Evolutionary conservation across 2,888 invertebrate species (phyloP).

Genomic region (Eueremaeus valkanovi): DNA sequence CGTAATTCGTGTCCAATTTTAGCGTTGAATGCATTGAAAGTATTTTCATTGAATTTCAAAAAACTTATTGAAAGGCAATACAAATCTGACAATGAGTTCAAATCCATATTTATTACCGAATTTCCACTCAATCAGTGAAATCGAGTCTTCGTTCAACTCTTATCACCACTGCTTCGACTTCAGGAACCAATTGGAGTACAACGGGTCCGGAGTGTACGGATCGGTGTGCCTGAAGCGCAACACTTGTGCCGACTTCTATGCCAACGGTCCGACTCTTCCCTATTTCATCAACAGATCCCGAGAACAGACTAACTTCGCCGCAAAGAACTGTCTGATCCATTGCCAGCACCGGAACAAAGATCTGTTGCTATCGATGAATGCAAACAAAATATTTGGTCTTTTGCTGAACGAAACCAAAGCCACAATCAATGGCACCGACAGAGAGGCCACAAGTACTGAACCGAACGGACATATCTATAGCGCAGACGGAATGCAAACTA

Average conservation of each 20-base stretch:
- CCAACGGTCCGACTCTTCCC: background rate
- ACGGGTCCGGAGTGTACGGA: background rate
- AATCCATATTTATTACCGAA: background rate
- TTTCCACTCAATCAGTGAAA: background rate
- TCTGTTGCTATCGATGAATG: background rate
- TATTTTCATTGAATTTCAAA: too few species aligned
- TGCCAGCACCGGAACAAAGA: background rate
- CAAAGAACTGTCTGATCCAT: background rate
- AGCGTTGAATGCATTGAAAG: background rate
- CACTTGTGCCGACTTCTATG: slow-evolving; percentile 10
- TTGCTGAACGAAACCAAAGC: background rate
- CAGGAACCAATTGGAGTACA: background rate
- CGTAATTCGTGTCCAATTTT: background rate
- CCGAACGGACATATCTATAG: background rate
- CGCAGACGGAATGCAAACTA: background rate
- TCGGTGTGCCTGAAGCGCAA: background rate
- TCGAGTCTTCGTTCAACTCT: background rate
- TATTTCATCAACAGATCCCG: background rate
- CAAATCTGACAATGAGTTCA: background rate
- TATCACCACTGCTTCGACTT: background rate
- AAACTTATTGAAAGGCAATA: too few species aligned
- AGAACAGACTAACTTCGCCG: background rate
- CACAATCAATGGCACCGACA: background rate
- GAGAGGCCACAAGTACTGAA: background rate
- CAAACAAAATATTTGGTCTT: background rate